phyloP scores from a whole-genome alignment of 2,888 invertebrate species.

The Tinea trinotella region DNA sequence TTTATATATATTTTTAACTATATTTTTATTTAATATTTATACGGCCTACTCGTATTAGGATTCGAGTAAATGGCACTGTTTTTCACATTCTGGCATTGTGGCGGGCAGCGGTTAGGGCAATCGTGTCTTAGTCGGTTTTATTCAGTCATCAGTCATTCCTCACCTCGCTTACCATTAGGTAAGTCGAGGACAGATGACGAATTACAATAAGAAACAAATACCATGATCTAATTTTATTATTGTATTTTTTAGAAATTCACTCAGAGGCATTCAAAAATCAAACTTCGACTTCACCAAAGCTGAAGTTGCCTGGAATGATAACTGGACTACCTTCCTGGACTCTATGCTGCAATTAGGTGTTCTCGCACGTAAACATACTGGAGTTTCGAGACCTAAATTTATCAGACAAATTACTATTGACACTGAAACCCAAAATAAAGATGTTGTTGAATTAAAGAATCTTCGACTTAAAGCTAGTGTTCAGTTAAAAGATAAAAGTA shows the following conservation, averaged over 20 bases:
- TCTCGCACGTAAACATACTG: constrained; percentile 72
- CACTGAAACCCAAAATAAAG: constrained; percentile 25
- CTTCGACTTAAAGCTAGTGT: constrained; percentile 20
- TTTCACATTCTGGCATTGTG: too few species aligned
- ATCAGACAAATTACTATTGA: constrained; percentile 36
- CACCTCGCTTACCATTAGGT: too few species aligned
- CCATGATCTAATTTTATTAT: too few species aligned
- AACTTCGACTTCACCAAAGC: constrained; percentile 37
- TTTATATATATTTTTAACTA: too few species aligned
- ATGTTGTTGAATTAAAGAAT: constrained; percentile 21
- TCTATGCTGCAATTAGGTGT: constrained; percentile 85
- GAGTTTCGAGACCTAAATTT: constrained; percentile 73
- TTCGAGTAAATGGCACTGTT: too few species aligned
- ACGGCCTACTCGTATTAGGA: too few species aligned
- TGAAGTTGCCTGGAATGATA: constrained; percentile 74
- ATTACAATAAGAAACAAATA: too few species aligned
- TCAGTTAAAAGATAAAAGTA: constrained; percentile 26
- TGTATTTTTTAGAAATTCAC: constrained; percentile 33
- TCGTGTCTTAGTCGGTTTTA: too few species aligned
- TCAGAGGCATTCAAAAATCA: constrained; percentile 33
- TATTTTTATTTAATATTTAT: too few species aligned
- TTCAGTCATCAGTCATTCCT: too few species aligned
- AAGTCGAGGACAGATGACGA: too few species aligned
- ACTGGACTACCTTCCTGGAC: constrained; percentile 88
- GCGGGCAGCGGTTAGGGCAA: too few species aligned